Evolutionary conservation across 2,113 vertebrate species (phyloP), one percentile per base, ranked within the genome.

Genomic region (Pyrgilauda ruficollis): DNA sequence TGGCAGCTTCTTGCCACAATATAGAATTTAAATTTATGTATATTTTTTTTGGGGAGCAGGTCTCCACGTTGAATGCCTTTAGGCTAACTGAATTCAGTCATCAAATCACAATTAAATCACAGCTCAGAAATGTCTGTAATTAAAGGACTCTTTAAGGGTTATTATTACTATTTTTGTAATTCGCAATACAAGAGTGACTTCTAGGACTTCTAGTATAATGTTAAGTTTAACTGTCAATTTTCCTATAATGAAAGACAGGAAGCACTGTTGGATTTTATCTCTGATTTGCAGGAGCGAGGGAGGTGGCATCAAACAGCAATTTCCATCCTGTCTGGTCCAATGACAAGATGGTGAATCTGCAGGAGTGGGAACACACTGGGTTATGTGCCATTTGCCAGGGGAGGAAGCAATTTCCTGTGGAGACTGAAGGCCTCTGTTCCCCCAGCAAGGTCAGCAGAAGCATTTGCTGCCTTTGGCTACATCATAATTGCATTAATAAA

Each of bases 401-500:
- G 39, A 94, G 33, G 79, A 91, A 76, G 50, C 43, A 61, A 80
- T 80, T 89, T 96, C 84, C 93, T 0, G 3, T 55, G 67, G 87
- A 85, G 84, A 87, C 85, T 56, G 63, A 84, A 95, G 80, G 92
- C 66, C 67, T 92, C 67, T 5, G 9, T 59, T 92, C 79, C 85
- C 61, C 61, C 66, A 75, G 80, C 82, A 92, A 89, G 94, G 90
- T 96, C 96, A 96, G 72, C 83, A 94, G 90, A 95, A 94, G 76
- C 88, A 74, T 77, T 93, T 7, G 1, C 75, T 90, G 93, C 96
- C 85, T 92, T 96, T 89, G 86, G 90, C 88, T 94, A 46, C 85
- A 64, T 80, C 85, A 74, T 94, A 94, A 94, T 94, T 90, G 92
- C 58, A 81, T 93, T 95, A 94, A 95, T 92, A 93, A 96, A 95